Base-by-base conservation (phyloP, 1,140 invertebrate genomes). In the Sarcophaga bullata region DNA sequence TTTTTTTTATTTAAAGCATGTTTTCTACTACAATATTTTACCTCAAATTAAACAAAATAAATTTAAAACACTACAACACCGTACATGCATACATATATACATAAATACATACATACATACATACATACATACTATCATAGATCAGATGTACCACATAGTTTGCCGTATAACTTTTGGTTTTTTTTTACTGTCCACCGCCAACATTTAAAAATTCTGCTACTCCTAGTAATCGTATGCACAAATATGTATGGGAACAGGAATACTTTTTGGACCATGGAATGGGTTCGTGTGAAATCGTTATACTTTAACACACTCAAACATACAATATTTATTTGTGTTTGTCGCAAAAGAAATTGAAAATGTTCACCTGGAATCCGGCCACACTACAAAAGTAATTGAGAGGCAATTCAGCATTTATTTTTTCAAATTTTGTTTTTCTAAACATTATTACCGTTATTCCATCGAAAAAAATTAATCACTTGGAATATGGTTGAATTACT, bases 141-240 rank as follows among this genome's bases (percentile, higher is more conserved):
- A n/a, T n/a, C n/a, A n/a, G 75, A 78, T 78, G 48, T 52, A 52
- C 52, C 19, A 78, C 75, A 78, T 52, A 52, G 75, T 78, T 78
- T 78, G 75, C 75, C 48, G 50, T 50, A 50, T 78, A 78, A 78
- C 75, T 78, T 78, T 78, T 78, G 48, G 75, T 78, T n/a, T 78
- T 78, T 78, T 78, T 25, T 68, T 19, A 58, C 52, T 58, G 52
- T 58, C 11, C n/a, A 13, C 11, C 52, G n/a, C 8, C 11, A 6
- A n/a, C n/a, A n/a, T n/a, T n/a, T n/a, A n/a, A n/a, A 58, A 6
- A 1, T 58, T 58, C 6, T 15, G 49, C 49, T 11, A 50, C 49
- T 11, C 49, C 6, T 11, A 50, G 49, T 52, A 9, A 37, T 52
- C 50, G 2, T 10, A 52, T 52, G 50, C 8, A 3, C 6, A 10